phyloP scores from a whole-genome alignment of 2,888 invertebrate genomes.

The Eudemis profundana region DNA sequence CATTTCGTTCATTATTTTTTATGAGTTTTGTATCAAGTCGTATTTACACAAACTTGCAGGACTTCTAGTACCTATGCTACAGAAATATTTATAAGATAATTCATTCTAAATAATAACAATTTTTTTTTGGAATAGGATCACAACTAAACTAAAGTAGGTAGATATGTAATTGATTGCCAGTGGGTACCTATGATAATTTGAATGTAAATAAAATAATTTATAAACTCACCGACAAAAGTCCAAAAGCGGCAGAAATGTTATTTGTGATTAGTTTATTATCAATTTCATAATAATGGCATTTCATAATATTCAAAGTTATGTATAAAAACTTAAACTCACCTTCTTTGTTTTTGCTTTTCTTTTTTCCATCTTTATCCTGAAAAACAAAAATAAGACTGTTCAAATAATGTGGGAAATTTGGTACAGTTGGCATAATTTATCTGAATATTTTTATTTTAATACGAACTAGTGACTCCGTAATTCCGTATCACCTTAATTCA shows the following conservation, averaged over 20 bases:
- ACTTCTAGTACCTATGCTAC: too few relatives aligned
- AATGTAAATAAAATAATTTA: not conserved
- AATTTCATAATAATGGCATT: not conserved
- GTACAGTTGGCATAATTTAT: too few relatives aligned
- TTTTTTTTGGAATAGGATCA: too few relatives aligned
- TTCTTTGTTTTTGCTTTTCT: conserved; percentile 96
- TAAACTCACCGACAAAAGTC: conserved; percentile 56
- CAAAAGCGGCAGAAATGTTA: conserved; percentile 54
- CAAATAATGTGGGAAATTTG: too few relatives aligned
- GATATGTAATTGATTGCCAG: not conserved
- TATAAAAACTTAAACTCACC: conserved; percentile 85
- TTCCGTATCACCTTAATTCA: too few relatives aligned
- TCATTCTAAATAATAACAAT: too few relatives aligned
- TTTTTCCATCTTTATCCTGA: conserved; percentile 94
- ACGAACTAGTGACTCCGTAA: too few relatives aligned
- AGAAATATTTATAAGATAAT: not conserved
- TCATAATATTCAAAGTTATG: conserved; percentile 2
- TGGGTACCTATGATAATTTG: not conserved
- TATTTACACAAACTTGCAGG: too few relatives aligned
- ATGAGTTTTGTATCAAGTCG: too few relatives aligned
- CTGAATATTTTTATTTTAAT: too few relatives aligned
- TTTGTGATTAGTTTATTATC: conserved; percentile 48
- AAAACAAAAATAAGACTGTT: conserved; percentile 55
- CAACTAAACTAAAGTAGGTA: too few relatives aligned
- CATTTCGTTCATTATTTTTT: too few relatives aligned